phyloP scores from a whole-genome alignment of 2,113 vertebrate species.

The Neodontobutis hainanensis region DNA sequence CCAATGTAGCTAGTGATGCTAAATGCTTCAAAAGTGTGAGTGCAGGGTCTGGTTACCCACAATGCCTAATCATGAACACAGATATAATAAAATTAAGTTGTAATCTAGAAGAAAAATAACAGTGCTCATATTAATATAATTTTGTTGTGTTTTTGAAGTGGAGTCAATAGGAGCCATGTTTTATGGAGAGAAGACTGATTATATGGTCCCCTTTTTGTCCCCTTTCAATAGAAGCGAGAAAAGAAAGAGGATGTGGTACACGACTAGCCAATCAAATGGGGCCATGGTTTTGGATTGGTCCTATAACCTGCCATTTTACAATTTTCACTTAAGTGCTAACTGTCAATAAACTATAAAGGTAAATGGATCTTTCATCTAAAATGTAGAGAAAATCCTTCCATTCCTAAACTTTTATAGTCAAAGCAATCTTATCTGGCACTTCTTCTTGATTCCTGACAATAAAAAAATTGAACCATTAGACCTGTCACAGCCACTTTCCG shows the following conservation, averaged over 20 bases:
- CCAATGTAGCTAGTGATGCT: neutral
- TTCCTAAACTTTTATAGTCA: constrained; percentile 59
- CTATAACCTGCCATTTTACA: constrained; percentile 32
- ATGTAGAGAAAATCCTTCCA: constrained; percentile 62
- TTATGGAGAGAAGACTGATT: too few relatives aligned
- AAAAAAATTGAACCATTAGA: constrained; percentile 72
- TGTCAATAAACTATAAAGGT: constrained; percentile 39
- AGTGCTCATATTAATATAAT: too few relatives aligned
- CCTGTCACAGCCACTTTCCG: constrained; percentile 60
- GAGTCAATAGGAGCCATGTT: too few relatives aligned
- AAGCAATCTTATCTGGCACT: constrained; percentile 72
- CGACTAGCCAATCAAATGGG: constrained; percentile 49
- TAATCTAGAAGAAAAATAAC: too few relatives aligned
- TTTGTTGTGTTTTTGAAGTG: too few relatives aligned
- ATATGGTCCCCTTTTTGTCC: too few relatives aligned
- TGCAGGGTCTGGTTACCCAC: neutral
- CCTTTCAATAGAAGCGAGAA: constrained; percentile 13
- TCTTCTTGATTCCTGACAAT: constrained; percentile 59
- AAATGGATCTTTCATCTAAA: constrained; percentile 61
- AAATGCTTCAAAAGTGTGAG: neutral
- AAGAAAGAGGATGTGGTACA: constrained; percentile 33
- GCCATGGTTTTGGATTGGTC: constrained; percentile 24
- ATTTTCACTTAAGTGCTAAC: constrained; percentile 40
- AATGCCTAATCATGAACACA: neutral
- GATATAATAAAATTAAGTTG: too few relatives aligned